Evolutionary conservation across 2,797 vertebrate species (phyloP), one percentile per base, ranked within the genome.

Genomic region (Myotis vivesi): DNA sequence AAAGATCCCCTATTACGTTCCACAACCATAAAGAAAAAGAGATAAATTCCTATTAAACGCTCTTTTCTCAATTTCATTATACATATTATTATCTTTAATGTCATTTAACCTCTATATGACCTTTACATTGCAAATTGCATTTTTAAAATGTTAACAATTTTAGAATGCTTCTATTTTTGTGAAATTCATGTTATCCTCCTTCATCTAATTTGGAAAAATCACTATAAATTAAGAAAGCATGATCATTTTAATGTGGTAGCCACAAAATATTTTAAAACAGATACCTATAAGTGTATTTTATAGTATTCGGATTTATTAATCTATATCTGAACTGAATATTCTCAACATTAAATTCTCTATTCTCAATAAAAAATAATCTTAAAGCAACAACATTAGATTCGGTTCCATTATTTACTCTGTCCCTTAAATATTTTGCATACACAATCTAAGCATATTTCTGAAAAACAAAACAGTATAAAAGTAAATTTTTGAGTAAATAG

Each of bases 31-130:
- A 91, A 76, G 38, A 75, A 53, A 69, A 53, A 87, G 22, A 94
- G n/a, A 81, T 28, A 84, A 81, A 71, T 64, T 92, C 64, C 79
- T 87, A 36, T 62, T 92, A 96, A 73, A 92, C 59, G 88, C 10
- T 87, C 66, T 94, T 91, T 95, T 88, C 82, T 93, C 82, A 22
- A 77, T 92, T 95, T 96, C 38, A 80, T 84, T 91, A 92, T 66
- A 75, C 17, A 76, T 71, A 95, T 89, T 86, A 95, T 95, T 86
- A 94, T 95, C 92, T 96, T 93, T 90, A 96, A 96, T 22, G 88
- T 55, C 11, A 19, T 92, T 95, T 96, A 96, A 96, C 49, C 85
- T 97, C 93, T 92, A 91, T 13, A 55, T 77, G 76, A n/a, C 73
- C 85, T 92, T 96, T 80, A 92, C 64, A 86, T 30, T 69, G 69